Percentiles rank a stretch among this genome's conserved stretches.
Conservation (phyloP, 2,113 vertebrate genomes). For the Daphoenositta chrysoptera region DNA sequence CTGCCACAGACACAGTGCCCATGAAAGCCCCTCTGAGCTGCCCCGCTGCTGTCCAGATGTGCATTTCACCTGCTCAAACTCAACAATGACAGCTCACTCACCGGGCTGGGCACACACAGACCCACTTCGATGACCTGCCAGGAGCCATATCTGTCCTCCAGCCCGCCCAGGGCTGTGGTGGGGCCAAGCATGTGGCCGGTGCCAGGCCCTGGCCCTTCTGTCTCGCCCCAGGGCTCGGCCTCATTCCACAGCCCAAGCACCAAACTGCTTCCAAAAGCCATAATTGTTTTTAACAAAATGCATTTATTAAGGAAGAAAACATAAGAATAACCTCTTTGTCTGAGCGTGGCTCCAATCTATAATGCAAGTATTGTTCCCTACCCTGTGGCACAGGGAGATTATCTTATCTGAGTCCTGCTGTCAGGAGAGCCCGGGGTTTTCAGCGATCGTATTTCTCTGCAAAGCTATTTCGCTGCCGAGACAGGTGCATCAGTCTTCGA, state of each 20-base stretch:
- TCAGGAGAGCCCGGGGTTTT: slow-evolving; percentile 47
- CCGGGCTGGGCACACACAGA: neutral
- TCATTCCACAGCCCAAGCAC: slow-evolving; percentile 5
- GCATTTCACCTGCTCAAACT: neutral
- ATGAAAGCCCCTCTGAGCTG: neutral
- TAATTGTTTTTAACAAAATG: slow-evolving; percentile 60
- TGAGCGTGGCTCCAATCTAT: slow-evolving; percentile 71
- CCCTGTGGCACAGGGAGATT: slow-evolving; percentile 70
- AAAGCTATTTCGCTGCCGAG: slow-evolving; percentile 78
- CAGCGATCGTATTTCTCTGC: slow-evolving; percentile 69
- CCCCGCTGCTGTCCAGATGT: neutral
- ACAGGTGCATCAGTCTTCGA: slow-evolving; percentile 81
- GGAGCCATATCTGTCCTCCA: neutral
- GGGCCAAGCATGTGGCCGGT: neutral
- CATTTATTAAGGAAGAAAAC: slow-evolving; percentile 59
- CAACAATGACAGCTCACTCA: neutral
- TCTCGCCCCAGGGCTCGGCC: neutral
- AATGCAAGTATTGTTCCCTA: slow-evolving; percentile 74
- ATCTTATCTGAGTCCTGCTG: slow-evolving; percentile 64
- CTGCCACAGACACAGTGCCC: neutral
- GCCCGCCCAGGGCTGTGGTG: neutral
- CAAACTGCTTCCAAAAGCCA: slow-evolving; percentile 26
- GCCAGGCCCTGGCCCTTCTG: neutral
- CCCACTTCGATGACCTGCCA: neutral
- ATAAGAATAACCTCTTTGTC: slow-evolving; percentile 81